phyloP scores from a whole-genome alignment of 2,113 vertebrate genomes.

The Eulacestoma nigropectus region DNA sequence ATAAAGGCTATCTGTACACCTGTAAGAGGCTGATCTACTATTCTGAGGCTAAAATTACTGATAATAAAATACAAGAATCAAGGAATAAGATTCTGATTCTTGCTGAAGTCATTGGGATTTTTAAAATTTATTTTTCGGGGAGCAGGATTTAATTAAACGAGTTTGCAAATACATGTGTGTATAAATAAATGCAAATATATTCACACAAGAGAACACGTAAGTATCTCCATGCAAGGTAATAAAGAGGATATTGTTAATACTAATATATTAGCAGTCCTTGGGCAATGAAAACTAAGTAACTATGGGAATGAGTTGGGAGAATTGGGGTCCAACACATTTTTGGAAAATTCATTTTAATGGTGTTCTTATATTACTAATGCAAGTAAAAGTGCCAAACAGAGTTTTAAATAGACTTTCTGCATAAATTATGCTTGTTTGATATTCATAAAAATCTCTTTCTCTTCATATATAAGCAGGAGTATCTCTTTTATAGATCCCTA shows the following conservation, averaged over 20 bases:
- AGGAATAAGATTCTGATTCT: not conserved
- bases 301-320: constrained; percentile 29
- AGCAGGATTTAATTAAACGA: not conserved
- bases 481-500: not conserved
- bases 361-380: constrained; percentile 16
- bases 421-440: constrained; percentile 44
- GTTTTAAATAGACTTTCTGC: constrained; percentile 35
- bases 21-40: not conserved
- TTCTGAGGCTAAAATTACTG: not conserved
- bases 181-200: constrained; percentile 19
- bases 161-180: not conserved
- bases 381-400: constrained; percentile 35
- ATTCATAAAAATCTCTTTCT: constrained; percentile 19
- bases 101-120: not conserved
- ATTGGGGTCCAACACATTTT: constrained; percentile 7
- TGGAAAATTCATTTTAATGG: constrained; percentile 29
- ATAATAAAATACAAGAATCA: not conserved
- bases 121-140: not conserved
- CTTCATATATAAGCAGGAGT: not conserved
- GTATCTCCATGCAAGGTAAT: not conserved
- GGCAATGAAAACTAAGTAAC: constrained; percentile 32
- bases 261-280: constrained; percentile 11
- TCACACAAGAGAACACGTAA: not conserved
- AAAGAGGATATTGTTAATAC: constrained; percentile 33
- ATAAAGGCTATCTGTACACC: not conserved